These are phyloP conservation scores for Centropus bengalensis DNA, from an alignment of 2,113 vertebrate species.

Conservation along the genomic window DNA sequence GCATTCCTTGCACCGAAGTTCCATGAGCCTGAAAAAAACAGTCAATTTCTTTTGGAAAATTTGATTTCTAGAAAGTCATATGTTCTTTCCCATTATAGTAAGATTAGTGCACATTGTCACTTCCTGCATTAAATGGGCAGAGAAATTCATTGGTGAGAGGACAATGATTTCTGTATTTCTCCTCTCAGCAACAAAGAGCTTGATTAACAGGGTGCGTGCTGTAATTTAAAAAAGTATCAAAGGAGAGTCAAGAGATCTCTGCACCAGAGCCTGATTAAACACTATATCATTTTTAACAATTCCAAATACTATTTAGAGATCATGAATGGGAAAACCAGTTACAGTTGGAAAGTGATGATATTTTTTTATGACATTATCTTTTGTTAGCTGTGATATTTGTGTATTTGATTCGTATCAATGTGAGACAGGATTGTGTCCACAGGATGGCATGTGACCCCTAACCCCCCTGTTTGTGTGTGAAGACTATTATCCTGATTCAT, in stretches of 20 bases:
- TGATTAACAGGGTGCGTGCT: slow-evolving; percentile 7
- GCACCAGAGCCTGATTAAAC: slow-evolving; percentile 33
- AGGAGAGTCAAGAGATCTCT: slow-evolving; percentile 16
- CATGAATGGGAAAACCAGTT: background rate
- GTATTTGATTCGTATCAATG: no score
- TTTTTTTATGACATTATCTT: slow-evolving; percentile 29
- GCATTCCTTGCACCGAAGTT: background rate
- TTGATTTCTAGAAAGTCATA: background rate
- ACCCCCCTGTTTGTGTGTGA: no score
- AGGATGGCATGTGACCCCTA: no score
- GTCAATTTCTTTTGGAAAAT: background rate
- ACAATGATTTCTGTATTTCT: background rate
- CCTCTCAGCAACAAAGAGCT: background rate
- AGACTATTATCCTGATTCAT: no score
- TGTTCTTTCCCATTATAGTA: background rate
- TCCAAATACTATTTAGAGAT: slow-evolving; percentile 50
- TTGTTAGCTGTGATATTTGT: no score
- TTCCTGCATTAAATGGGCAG: background rate
- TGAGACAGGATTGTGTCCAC: no score
- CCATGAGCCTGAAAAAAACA: background rate
- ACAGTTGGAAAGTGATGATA: background rate
- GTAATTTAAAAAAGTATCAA: background rate
- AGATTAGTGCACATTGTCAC: background rate
- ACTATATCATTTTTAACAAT: slow-evolving; percentile 46
- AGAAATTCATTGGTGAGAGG: slow-evolving; percentile 7